These are phyloP conservation scores for Noctua janthina DNA, from an alignment of 2,888 invertebrate species.

Conservation along the genomic window DNA sequence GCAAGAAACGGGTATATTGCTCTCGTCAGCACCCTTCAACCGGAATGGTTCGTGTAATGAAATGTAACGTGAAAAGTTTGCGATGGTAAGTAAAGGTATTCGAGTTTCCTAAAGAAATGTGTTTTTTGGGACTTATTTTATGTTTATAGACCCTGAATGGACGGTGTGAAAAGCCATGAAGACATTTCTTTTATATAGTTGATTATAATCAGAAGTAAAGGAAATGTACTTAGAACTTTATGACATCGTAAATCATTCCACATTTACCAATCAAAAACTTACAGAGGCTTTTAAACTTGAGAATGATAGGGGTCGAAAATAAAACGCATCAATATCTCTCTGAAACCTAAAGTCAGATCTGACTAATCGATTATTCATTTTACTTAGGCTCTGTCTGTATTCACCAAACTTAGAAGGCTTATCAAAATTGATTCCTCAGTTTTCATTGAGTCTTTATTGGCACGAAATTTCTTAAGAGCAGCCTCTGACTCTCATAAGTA, in stretches of 20 bases:
- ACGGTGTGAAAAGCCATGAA: conserved; percentile 5
- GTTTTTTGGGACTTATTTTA: conserved; percentile 37
- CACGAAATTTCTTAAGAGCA: conserved; percentile 51
- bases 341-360: neutral
- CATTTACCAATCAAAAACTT: neutral
- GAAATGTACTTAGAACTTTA: conserved; percentile 10
- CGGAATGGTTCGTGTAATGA: conserved; percentile 75
- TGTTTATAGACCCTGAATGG: conserved; percentile 38
- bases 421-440: conserved; percentile 47
- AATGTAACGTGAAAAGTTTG: conserved; percentile 74
- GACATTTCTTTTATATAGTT: conserved; percentile 22
- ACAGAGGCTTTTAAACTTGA: neutral
- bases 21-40: conserved; percentile 83
- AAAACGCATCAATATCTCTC: conserved; percentile 23
- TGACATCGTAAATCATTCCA: conserved; percentile 27
- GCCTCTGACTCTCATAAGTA: conserved; percentile 47
- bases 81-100: conserved; percentile 55
- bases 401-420: conserved; percentile 17
- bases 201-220: conserved; percentile 8
- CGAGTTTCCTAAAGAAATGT: conserved; percentile 42
- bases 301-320: conserved; percentile 2
- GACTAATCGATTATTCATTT: conserved; percentile 21
- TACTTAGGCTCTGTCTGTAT: conserved; percentile 9
- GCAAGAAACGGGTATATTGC: conserved; percentile 82
- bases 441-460: conserved; percentile 40